phyloP scores from a whole-genome alignment of 1,140 invertebrate species.

The Drosophila lacertosa region DNA sequence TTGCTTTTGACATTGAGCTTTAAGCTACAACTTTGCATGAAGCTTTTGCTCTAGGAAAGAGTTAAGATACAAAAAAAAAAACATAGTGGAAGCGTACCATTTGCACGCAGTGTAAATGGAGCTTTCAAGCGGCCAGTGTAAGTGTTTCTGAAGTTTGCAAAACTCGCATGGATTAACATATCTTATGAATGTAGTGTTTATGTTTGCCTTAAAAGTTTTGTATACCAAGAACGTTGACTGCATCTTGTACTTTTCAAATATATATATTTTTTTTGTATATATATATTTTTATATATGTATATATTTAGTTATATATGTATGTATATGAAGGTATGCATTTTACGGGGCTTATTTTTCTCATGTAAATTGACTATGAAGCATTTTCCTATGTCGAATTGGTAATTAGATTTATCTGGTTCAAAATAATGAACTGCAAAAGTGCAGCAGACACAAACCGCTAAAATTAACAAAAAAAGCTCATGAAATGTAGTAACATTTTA shows the following conservation, averaged over 20 bases:
- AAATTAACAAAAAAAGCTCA: too few species aligned
- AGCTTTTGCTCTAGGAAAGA: conserved; percentile 12
- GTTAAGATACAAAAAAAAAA: conserved; percentile 4
- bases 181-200: too few species aligned
- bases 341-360: too few species aligned
- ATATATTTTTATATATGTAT: background rate
- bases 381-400: too few species aligned
- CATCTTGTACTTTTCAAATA: conserved; percentile 11
- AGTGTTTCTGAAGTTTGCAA: conserved; percentile 12
- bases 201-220: background rate
- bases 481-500: too few species aligned
- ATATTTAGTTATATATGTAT: background rate
- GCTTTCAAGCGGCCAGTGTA: conserved; percentile 1
- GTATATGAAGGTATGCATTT: background rate
- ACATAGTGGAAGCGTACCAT: background rate
- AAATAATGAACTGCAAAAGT: too few species aligned
- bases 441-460: too few species aligned
- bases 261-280: background rate
- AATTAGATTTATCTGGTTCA: too few species aligned
- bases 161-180: conserved; percentile 3
- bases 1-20: conserved; percentile 39
- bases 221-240: conserved; percentile 20
- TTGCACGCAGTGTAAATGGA: conserved; percentile 1
- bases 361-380: too few species aligned
- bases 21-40: conserved; percentile 21